Evolutionary conservation across 23 tunicate species (phyloP).

Genomic region (Halocynthia aurantium): DNA sequence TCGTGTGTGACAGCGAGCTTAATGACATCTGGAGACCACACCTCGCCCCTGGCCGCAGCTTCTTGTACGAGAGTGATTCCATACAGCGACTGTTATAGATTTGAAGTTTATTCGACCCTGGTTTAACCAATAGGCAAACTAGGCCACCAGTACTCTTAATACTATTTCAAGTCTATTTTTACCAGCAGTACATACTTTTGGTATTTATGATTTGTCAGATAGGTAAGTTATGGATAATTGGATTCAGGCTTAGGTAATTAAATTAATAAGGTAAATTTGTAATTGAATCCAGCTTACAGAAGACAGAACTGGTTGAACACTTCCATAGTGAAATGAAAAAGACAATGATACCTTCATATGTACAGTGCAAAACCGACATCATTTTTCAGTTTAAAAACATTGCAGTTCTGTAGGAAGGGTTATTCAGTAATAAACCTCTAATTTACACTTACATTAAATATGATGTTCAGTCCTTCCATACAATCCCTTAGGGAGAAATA

Average conservation of each 20-base stretch:
- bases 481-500: constrained; percentile 90
- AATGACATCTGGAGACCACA: constrained; percentile 77
- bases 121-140: neutral
- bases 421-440: neutral
- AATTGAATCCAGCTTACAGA: no score
- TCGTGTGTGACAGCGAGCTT: constrained; percentile 56
- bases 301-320: neutral
- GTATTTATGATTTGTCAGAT: no score
- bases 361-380: neutral
- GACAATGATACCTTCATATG: neutral
- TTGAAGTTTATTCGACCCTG: neutral
- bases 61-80: constrained; percentile 47
- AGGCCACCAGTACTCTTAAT: no score
- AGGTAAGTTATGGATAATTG: no score
- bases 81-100: constrained; percentile 48
- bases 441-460: constrained; percentile 41
- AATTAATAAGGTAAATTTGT: no score
- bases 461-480: constrained; percentile 73
- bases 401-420: neutral
- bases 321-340: neutral
- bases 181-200: no score
- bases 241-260: no score
- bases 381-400: neutral
- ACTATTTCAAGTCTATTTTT: no score
- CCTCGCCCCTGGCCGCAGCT: constrained; percentile 56